Percentiles rank a stretch among this genome's conserved stretches.
phyloP scores from a whole-genome alignment of 2,113 vertebrate species.

The Callorhinus ursinus region DNA sequence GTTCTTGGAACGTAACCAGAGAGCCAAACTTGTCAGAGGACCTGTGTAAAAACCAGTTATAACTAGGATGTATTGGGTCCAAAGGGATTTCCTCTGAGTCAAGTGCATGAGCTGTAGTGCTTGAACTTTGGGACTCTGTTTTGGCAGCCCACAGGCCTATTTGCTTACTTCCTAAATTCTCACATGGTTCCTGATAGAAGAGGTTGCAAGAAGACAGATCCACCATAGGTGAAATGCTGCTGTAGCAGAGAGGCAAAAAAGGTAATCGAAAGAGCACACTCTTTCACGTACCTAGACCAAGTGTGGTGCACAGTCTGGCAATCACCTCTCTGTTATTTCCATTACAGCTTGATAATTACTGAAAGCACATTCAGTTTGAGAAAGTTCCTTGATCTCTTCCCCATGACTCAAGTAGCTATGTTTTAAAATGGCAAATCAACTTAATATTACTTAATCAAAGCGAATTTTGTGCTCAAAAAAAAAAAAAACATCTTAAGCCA shows the following conservation, averaged over 20 bases:
- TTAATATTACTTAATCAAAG: background rate
- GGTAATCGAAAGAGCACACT: background rate
- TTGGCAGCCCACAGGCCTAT: background rate
- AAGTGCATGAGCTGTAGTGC: background rate
- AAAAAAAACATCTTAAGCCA: background rate
- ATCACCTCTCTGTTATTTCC: background rate
- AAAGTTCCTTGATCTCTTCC: background rate
- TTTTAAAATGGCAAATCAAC: constrained; percentile 20
- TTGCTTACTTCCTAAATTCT: constrained; percentile 27
- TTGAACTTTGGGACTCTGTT: background rate
- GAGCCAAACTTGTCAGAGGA: background rate
- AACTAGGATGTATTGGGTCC: background rate
- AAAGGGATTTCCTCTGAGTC: background rate
- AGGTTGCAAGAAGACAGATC: background rate
- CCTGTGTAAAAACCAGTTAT: background rate
- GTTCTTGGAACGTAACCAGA: constrained; percentile 25
- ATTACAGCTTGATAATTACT: background rate
- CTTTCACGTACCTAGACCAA: background rate
- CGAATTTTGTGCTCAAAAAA: background rate
- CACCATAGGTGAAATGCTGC: background rate
- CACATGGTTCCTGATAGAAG: background rate
- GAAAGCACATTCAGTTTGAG: background rate
- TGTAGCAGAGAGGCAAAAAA: background rate
- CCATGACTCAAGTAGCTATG: background rate
- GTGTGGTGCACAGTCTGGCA: background rate